These are phyloP conservation scores for Anthopleura sola DNA, from an alignment of 64 coral and sea anemone species.

Conservation along the genomic window DNA sequence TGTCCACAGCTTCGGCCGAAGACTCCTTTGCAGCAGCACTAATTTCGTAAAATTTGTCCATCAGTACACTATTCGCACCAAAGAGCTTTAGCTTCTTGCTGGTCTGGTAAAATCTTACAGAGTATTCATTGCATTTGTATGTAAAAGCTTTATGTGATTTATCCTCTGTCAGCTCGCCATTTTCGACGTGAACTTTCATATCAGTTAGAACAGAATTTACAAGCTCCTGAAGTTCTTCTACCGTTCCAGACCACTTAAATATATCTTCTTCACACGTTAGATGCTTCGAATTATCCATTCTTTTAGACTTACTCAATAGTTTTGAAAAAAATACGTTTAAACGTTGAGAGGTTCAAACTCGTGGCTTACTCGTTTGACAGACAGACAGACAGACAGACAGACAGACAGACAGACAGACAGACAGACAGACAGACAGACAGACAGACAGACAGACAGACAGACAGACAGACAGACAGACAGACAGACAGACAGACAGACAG, in stretches of 20 bases:
- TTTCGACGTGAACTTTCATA: not conserved
- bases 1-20: not conserved
- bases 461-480: too few relatives aligned
- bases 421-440: too few relatives aligned
- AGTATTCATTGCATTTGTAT: not conserved
- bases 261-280: not conserved
- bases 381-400: too few relatives aligned
- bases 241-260: not conserved
- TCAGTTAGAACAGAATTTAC: not conserved
- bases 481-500: too few relatives aligned
- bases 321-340: not conserved
- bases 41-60: not conserved
- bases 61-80: not conserved
- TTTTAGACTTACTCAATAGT: not conserved
- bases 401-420: too few relatives aligned
- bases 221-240: not conserved
- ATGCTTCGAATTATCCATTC: not conserved
- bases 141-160: not conserved
- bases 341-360: not conserved
- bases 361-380: not conserved
- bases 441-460: too few relatives aligned
- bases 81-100: not conserved
- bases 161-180: not conserved
- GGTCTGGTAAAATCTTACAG: not conserved
- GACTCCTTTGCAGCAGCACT: not conserved